Evolutionary conservation across 2,888 invertebrate genomes (phyloP).

Genomic region (Drosophila formosana): DNA sequence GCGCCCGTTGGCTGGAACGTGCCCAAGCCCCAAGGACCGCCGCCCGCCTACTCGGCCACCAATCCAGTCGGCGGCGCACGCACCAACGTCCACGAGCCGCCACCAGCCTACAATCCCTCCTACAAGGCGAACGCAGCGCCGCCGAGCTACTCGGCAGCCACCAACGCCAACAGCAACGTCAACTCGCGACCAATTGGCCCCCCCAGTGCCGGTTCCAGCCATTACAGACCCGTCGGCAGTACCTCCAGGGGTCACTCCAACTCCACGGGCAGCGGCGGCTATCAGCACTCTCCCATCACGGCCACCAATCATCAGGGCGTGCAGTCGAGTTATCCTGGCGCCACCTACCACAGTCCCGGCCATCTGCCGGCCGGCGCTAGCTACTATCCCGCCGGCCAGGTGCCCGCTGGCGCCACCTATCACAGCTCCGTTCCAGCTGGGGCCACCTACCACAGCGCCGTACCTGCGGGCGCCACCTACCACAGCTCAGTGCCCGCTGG

Average conservation of each 20-base stretch:
- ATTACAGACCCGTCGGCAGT: slow-evolving; percentile 63
- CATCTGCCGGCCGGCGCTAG: slow-evolving; percentile 73
- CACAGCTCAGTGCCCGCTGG: slow-evolving; percentile 62
- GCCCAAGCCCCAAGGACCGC: slow-evolving; percentile 82
- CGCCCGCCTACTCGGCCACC: slow-evolving; percentile 81
- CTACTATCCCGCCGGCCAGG: slow-evolving; percentile 72
- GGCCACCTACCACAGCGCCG: slow-evolving; percentile 62
- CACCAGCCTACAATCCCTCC: slow-evolving; percentile 81
- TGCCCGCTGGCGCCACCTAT: slow-evolving; percentile 74
- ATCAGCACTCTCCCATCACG: slow-evolving; percentile 72
- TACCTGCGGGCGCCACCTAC: slow-evolving; percentile 68
- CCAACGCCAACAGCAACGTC: slow-evolving; percentile 47
- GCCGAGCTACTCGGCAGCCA: slow-evolving; percentile 77
- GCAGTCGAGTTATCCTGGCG: slow-evolving; percentile 82
- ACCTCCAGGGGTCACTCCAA: slow-evolving; percentile 71
- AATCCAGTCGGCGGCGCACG: slow-evolving; percentile 82
- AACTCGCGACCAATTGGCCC: slow-evolving; percentile 14
- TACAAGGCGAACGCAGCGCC: slow-evolving; percentile 78
- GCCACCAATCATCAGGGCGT: slow-evolving; percentile 76
- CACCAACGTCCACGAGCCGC: slow-evolving; percentile 81
- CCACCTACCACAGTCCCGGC: slow-evolving; percentile 62
- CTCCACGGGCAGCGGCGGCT: slow-evolving; percentile 66
- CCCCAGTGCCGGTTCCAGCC: slow-evolving; percentile 15
- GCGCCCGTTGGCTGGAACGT: slow-evolving; percentile 84
- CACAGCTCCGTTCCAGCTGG: slow-evolving; percentile 52